Evolutionary conservation across 2,888 invertebrate species (phyloP).

Genomic region (Thymelicus sylvestris): DNA sequence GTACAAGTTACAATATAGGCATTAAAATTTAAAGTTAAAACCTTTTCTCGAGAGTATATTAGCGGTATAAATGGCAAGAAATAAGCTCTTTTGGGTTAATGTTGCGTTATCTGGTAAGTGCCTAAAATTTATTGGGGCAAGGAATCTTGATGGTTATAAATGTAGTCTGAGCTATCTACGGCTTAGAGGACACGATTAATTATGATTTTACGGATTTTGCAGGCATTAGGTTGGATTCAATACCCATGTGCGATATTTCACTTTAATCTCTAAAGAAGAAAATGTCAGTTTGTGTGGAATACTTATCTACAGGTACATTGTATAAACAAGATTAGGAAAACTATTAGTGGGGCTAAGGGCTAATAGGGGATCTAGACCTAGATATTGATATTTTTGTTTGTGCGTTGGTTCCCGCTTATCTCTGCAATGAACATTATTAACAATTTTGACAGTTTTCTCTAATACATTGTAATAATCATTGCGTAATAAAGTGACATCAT

Average conservation of each 20-base stretch:
- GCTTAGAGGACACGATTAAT: conserved; percentile 19
- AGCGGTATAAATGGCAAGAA: conserved; percentile 6
- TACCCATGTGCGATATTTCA: background rate
- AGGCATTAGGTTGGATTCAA: background rate
- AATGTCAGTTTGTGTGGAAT: no score
- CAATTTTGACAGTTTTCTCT: no score
- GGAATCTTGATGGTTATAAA: conserved; percentile 31
- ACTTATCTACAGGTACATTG: no score
- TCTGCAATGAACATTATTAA: no score
- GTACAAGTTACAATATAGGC: no score
- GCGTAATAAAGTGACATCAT: no score
- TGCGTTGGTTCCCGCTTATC: no score
- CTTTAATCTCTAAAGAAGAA: background rate
- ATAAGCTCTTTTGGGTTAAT: conserved; percentile 17
- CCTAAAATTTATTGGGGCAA: conserved; percentile 30
- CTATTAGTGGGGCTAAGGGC: no score
- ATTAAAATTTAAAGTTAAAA: conserved; percentile 8
- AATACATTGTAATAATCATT: no score
- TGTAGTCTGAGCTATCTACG: conserved; percentile 16
- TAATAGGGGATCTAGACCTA: no score
- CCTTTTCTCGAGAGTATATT: background rate
- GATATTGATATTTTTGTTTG: no score
- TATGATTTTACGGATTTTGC: conserved; percentile 21
- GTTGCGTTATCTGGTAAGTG: conserved; percentile 31
- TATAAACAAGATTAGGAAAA: no score